Conservation (phyloP, 2,888 invertebrate genomes). For the Hirtodrosophila cameraria region DNA sequence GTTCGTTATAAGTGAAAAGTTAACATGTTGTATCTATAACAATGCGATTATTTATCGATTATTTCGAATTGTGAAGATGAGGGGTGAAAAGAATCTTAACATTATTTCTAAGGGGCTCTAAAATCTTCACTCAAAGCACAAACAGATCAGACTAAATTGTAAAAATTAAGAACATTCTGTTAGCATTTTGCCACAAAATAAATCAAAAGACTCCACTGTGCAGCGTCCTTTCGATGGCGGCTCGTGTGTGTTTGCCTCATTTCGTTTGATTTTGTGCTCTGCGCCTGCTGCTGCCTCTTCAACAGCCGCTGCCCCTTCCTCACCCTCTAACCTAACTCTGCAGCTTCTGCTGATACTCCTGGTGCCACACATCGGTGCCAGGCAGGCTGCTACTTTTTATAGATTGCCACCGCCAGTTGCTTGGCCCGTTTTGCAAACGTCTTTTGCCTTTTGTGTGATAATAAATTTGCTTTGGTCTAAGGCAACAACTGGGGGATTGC, state of each 20-base stretch:
- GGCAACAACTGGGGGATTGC: conserved; percentile 74
- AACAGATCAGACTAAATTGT: no score
- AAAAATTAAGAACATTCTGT: no score
- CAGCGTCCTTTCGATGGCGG: background rate
- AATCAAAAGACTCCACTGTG: background rate
- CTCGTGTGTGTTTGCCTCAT: conserved; percentile 63
- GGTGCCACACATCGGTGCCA: conserved; percentile 27
- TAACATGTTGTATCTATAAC: no score
- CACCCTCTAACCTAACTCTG: background rate
- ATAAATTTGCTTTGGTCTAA: conserved; percentile 79
- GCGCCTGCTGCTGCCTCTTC: conserved; percentile 15
- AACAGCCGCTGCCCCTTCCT: background rate
- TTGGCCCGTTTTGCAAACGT: conserved; percentile 35
- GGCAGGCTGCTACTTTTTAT: conserved; percentile 56
- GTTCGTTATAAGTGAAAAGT: no score
- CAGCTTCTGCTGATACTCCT: conserved; percentile 13
- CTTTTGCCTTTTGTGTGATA: conserved; percentile 76
- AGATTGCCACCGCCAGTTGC: conserved; percentile 55
- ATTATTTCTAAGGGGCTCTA: no score
- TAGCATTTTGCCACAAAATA: no score
- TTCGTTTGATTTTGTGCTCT: conserved; percentile 77
- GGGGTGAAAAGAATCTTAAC: no score
- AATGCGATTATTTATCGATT: no score
- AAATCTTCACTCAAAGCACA: no score
- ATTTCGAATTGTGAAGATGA: no score